Evolutionary conservation across 1,140 invertebrate species (phyloP).

Genomic region (Hylyphantes graminicola): DNA sequence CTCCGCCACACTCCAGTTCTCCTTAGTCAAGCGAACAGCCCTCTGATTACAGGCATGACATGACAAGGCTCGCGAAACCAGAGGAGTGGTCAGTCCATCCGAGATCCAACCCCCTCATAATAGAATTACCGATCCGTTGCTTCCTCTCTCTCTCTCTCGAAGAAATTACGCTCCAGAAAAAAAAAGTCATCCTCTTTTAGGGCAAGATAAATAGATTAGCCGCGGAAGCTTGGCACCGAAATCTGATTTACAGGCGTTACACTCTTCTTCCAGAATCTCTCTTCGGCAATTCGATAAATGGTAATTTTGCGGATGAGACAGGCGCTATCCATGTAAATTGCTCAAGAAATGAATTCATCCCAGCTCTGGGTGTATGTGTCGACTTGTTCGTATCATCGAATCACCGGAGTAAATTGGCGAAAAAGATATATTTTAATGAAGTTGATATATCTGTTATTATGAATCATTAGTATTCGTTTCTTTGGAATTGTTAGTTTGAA

Average conservation of each 20-base stretch:
- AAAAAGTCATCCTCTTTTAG: conserved; percentile 13
- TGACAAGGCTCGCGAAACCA: background rate
- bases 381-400: too few relatives aligned
- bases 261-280: background rate
- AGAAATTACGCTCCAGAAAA: conserved; percentile 30
- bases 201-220: conserved; percentile 34
- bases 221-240: conserved; percentile 35
- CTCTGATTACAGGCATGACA: background rate
- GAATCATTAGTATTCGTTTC: too few relatives aligned
- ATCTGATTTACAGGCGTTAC: conserved; percentile 31
- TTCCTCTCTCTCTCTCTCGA: background rate
- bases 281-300: too few relatives aligned
- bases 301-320: too few relatives aligned
- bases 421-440: too few relatives aligned
- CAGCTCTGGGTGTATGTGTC: too few relatives aligned
- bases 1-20: background rate
- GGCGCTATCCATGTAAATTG: too few relatives aligned
- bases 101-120: background rate
- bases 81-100: background rate
- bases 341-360: too few relatives aligned
- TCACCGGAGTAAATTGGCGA: too few relatives aligned
- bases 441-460: too few relatives aligned
- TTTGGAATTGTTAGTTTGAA: too few relatives aligned
- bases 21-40: background rate
- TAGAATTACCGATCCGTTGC: conserved; percentile 18